phyloP scores from a whole-genome alignment of 2,113 vertebrate genomes.

The Ursus arctos region DNA sequence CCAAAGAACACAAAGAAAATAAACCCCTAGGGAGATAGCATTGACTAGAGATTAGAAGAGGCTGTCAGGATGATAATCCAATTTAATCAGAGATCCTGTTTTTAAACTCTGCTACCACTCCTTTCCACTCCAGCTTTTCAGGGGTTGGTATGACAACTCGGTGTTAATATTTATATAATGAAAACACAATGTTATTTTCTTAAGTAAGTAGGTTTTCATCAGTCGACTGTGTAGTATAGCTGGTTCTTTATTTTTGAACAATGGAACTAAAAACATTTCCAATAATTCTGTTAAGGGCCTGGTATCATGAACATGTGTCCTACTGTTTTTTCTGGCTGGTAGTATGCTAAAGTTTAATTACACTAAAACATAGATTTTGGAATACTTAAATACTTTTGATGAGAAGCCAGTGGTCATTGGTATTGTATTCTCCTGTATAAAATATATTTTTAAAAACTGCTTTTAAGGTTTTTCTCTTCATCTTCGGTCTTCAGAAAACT shows the following conservation, averaged over 20 bases:
- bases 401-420: background rate
- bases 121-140: slow-evolving; percentile 67
- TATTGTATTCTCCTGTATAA: background rate
- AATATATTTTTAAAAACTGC: background rate
- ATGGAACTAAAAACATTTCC: background rate
- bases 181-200: slow-evolving; percentile 71
- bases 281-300: background rate
- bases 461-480: slow-evolving; percentile 39
- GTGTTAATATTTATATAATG: slow-evolving; percentile 64
- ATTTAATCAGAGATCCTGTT: slow-evolving; percentile 76
- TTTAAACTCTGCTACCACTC: slow-evolving; percentile 27
- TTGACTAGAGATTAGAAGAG: slow-evolving; percentile 76
- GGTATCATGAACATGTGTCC: background rate
- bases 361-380: background rate
- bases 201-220: slow-evolving; percentile 65
- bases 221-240: slow-evolving; percentile 9
- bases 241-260: slow-evolving; percentile 52
- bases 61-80: slow-evolving; percentile 74
- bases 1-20: slow-evolving; percentile 83
- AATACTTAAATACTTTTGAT: slow-evolving; percentile 42
- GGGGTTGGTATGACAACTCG: slow-evolving; percentile 64
- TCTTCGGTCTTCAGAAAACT: slow-evolving; percentile 48
- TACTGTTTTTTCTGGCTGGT: background rate
- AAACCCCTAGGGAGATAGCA: slow-evolving; percentile 75
- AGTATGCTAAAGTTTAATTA: background rate